These are phyloP conservation scores for Channa striata DNA, from an alignment of 2,797 vertebrate species.

Conservation along the genomic window DNA sequence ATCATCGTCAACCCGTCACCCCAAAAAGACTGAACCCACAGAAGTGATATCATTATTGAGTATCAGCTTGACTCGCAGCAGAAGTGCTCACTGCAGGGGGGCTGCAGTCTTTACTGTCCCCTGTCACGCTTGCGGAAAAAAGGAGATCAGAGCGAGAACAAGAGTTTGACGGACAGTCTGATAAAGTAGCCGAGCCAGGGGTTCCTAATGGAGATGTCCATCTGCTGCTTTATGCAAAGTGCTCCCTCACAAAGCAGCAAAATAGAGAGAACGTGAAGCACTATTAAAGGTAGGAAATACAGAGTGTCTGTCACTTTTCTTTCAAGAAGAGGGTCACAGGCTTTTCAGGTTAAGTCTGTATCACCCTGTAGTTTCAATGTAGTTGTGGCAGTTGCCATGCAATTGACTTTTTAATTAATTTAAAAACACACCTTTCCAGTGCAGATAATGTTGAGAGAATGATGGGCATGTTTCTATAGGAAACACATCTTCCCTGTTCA, in stretches of 20 bases:
- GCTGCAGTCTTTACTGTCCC: constrained; percentile 42
- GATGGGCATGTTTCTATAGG: background rate
- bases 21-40: constrained; percentile 53
- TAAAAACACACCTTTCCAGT: constrained; percentile 29
- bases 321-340: constrained; percentile 19
- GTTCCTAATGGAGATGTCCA: constrained; percentile 73
- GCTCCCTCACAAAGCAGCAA: constrained; percentile 39
- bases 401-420: constrained; percentile 24
- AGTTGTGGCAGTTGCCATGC: background rate
- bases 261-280: constrained; percentile 16
- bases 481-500: constrained; percentile 25
- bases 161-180: constrained; percentile 74
- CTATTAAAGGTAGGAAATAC: constrained; percentile 12
- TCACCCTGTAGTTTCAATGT: constrained; percentile 10
- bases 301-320: constrained; percentile 24
- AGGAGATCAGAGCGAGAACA: constrained; percentile 61
- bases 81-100: constrained; percentile 62
- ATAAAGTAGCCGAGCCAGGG: constrained; percentile 58
- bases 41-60: constrained; percentile 74
- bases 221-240: constrained; percentile 69
- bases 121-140: constrained; percentile 54
- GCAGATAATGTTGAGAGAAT: background rate
- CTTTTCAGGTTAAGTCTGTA: constrained; percentile 21
- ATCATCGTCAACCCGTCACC: constrained; percentile 64
- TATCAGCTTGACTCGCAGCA: constrained; percentile 70